Evolutionary conservation across 2,888 invertebrate genomes (phyloP).

Genomic region (Hirudinaria manillensis): DNA sequence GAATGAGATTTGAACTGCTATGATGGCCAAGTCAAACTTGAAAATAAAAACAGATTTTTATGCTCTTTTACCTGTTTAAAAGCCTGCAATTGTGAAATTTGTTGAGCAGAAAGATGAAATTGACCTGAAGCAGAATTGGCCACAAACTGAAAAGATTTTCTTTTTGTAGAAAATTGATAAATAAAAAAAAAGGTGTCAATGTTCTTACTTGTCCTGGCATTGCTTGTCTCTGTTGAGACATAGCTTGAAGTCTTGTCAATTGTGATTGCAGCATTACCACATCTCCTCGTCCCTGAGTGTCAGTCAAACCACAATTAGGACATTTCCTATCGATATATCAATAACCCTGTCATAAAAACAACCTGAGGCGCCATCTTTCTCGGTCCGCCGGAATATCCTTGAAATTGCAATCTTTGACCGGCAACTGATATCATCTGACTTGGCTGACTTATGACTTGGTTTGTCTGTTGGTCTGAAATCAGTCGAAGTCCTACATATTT

Average conservation of each 20-base stretch:
- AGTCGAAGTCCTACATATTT: too few relatives aligned
- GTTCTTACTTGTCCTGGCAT: not conserved
- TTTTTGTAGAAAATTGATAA: not conserved
- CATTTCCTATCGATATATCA: not conserved
- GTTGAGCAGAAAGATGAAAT: constrained; percentile 8
- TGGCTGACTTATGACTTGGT: not conserved
- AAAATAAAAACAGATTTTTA: not conserved
- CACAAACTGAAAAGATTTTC: not conserved
- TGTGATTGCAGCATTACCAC: constrained; percentile 10
- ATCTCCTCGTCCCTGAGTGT: not conserved
- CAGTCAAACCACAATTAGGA: not conserved
- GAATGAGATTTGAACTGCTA: too few relatives aligned
- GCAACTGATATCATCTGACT: not conserved
- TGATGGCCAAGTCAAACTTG: too few relatives aligned
- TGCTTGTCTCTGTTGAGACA: not conserved
- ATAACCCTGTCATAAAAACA: not conserved
- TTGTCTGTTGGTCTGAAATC: not conserved
- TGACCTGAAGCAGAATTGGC: not conserved
- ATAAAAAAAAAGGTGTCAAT: not conserved
- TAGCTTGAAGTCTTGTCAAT: not conserved
- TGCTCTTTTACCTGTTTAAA: constrained; percentile 7
- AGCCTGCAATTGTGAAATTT: not conserved
- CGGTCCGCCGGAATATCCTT: not conserved
- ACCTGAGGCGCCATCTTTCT: not conserved
- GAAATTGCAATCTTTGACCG: not conserved